phyloP scores from a whole-genome alignment of 2,797 vertebrate species.

The Manis pentadactyla region DNA sequence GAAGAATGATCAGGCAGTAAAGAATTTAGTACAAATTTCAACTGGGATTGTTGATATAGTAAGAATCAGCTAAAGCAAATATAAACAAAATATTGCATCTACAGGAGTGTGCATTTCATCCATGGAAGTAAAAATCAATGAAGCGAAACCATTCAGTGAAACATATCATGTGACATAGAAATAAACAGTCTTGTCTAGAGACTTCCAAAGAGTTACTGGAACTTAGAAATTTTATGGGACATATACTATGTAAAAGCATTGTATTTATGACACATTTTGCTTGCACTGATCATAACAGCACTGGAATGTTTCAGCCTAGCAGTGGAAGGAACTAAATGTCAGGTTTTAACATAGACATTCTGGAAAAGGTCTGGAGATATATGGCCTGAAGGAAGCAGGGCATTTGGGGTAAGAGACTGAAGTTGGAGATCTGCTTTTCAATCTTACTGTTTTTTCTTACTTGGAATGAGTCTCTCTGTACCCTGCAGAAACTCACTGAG shows the following conservation, averaged over 20 bases:
- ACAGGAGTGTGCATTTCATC: not conserved
- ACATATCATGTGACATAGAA: conserved; percentile 37
- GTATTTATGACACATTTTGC: not conserved
- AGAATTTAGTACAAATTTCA: not conserved
- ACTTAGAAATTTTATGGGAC: conserved; percentile 21
- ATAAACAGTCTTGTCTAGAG: not conserved
- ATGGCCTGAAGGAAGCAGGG: not conserved
- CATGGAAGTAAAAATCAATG: not conserved
- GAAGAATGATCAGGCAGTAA: not conserved
- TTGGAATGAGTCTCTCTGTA: not conserved
- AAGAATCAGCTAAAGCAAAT: conserved; percentile 2
- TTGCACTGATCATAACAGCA: not conserved
- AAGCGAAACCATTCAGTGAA: not conserved
- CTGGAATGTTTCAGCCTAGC: not conserved
- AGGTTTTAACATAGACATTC: not conserved
- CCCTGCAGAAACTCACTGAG: not conserved
- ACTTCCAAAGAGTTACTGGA: not conserved
- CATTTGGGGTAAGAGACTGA: not conserved
- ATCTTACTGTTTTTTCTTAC: not conserved
- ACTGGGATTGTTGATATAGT: not conserved
- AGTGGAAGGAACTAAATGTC: not conserved
- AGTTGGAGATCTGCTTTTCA: not conserved
- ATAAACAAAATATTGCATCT: not conserved
- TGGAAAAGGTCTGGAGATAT: not conserved
- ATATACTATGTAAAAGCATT: not conserved